phyloP scores from a whole-genome alignment of 2,113 vertebrate genomes.

The Myiozetetes cayanensis region DNA sequence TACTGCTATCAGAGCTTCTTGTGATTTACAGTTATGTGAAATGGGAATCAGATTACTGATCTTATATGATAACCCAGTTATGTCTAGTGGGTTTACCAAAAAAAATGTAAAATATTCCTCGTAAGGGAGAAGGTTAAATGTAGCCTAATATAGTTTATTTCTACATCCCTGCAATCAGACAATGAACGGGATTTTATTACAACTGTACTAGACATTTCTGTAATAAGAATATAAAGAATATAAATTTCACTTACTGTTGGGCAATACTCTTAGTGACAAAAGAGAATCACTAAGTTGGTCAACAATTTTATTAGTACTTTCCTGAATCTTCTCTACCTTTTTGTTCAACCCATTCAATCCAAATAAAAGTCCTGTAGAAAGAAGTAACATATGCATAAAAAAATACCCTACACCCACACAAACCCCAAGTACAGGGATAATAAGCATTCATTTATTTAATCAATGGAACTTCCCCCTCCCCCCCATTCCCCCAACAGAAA shows the following conservation, averaged over 20 bases:
- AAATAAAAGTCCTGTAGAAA: slow-evolving; percentile 71
- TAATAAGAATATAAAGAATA: too few relatives aligned
- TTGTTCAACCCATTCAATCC: slow-evolving; percentile 70
- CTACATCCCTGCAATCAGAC: neutral
- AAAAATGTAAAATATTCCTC: neutral
- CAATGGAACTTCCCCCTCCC: neutral
- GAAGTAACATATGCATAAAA: neutral
- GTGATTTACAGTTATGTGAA: neutral
- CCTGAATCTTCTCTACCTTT: slow-evolving; percentile 66
- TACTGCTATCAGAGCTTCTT: neutral
- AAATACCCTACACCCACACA: neutral
- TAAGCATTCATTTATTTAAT: neutral
- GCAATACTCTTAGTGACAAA: slow-evolving; percentile 67
- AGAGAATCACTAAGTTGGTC: slow-evolving; percentile 75
- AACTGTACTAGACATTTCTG: neutral
- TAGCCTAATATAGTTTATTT: neutral
- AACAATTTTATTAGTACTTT: slow-evolving; percentile 64
- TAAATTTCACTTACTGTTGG: slow-evolving; percentile 75
- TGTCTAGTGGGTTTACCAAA: neutral
- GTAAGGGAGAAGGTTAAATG: neutral
- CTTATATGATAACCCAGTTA: neutral
- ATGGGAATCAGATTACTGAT: neutral
- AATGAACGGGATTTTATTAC: neutral
- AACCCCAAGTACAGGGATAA: neutral
- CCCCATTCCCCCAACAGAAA: neutral